Base-by-base conservation (phyloP, 2,113 vertebrate species). In the Oncorhynchus mykiss region DNA sequence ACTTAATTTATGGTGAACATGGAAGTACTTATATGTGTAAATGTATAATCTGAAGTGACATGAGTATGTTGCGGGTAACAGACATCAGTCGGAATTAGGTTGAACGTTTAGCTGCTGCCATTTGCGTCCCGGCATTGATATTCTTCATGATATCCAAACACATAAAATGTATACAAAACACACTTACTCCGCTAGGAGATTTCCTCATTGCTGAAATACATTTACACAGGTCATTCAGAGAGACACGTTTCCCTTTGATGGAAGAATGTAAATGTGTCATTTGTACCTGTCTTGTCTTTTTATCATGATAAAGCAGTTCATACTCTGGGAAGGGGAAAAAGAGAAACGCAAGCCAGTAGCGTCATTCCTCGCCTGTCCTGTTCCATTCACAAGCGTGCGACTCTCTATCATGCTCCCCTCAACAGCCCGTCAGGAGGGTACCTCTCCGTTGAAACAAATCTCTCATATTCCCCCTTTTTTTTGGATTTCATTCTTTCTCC, bases 311-410 rank as follows among this genome's bases (percentile, higher is more conserved):
- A 91, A 91, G 86, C 88, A 91, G 89, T 85, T 91, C 89, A 90
- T 91, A 91, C 80, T 77, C 77, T 0, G 73, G 69, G 76, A 86
- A 16, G 81, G 80, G 79, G 76, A 78, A 24, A 79, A 82, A 88
- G 87, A 90, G 85, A 88, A 91, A 91, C 70, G 89, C 84, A 74
- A 12, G 78, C 86, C 86, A 84, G 87, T 89, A 78, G 91, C 90
- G 91, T 89, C 88, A 93, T 93, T 93, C 92, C 91, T 93, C 84
- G 88, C 89, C 92, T 91, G 91, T 92, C 90, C 89, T 91, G 89
- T 93, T 92, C 92, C 90, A 92, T 92, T 92, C 90, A 82, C 84
- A 78, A 77, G 85, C 86, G 71, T 88, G 86, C 88, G 88, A 89
- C 85, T 91, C 90, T 92, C 87, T 82, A 87, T 91, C 90, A 85